Percentiles rank a stretch among this genome's conserved stretches.
Conservation (phyloP, 2,888 invertebrate genomes). For the Eueremaeus valkanovi region DNA sequence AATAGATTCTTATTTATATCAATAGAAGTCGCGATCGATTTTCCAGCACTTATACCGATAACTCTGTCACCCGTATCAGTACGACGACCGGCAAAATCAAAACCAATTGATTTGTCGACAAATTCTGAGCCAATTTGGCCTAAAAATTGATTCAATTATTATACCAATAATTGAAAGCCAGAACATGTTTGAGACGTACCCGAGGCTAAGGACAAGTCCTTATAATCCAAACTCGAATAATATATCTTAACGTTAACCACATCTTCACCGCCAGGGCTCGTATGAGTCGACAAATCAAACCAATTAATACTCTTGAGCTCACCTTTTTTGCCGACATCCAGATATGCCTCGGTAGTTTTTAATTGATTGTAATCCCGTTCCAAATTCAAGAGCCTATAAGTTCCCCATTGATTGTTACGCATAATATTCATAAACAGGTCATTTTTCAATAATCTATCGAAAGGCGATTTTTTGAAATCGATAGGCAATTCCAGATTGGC, state of each 20-base stretch:
- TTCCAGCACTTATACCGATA: slow-evolving; percentile 89
- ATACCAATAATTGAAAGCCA: no score
- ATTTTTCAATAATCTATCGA: slow-evolving; percentile 49
- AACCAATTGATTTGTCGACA: slow-evolving; percentile 80
- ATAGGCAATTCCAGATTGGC: no score
- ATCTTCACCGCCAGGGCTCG: background rate
- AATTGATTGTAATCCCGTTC: no score
- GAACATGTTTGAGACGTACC: slow-evolving; percentile 29
- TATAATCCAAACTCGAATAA: slow-evolving; percentile 52
- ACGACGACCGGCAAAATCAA: slow-evolving; percentile 81
- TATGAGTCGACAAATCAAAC: background rate
- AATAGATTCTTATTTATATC: slow-evolving; percentile 68
- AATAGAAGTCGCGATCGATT: slow-evolving; percentile 71
- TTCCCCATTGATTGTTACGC: slow-evolving; percentile 55
- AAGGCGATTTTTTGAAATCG: slow-evolving; percentile 23
- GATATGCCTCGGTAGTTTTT: slow-evolving; percentile 29
- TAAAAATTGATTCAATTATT: no score
- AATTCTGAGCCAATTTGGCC: slow-evolving; percentile 48
- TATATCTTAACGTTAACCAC: slow-evolving; percentile 64
- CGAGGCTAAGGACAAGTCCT: slow-evolving; percentile 36
- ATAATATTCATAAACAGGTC: slow-evolving; percentile 58
- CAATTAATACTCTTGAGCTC: slow-evolving; percentile 20
- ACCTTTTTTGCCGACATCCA: slow-evolving; percentile 48
- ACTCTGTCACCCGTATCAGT: slow-evolving; percentile 68
- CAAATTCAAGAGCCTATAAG: slow-evolving; percentile 4